A percentile compares a stretch with the other conserved stretches of the same genome.
phyloP scores from a whole-genome alignment of 2,113 vertebrate genomes.

The Anhinga anhinga region DNA sequence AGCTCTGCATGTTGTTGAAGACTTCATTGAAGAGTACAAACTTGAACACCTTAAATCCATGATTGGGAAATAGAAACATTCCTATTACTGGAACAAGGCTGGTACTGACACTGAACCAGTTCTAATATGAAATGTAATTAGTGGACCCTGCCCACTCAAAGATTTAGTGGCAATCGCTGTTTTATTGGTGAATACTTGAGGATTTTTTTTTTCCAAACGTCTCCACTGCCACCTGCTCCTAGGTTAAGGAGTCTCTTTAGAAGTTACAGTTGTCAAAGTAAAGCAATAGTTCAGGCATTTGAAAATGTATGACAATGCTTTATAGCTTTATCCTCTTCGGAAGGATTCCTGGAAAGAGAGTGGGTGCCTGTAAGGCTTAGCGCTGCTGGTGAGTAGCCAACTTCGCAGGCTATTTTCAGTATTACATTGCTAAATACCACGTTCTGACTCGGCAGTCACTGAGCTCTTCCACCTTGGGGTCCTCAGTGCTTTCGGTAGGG shows the following conservation, averaged over 20 bases:
- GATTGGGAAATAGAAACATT: background rate
- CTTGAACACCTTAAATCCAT: conserved; percentile 72
- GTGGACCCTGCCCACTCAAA: background rate
- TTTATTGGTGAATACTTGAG: background rate
- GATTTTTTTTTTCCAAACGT: background rate
- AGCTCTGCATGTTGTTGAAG: conserved; percentile 77
- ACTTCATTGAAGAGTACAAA: conserved; percentile 78
- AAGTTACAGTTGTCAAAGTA: background rate
- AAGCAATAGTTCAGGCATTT: background rate
- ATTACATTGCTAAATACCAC: background rate
- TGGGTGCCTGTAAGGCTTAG: background rate
- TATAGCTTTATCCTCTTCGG: background rate
- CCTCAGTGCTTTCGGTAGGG: background rate
- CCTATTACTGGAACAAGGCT: background rate
- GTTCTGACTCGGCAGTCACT: background rate
- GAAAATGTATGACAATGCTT: background rate
- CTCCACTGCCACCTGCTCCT: background rate
- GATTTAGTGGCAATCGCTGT: background rate
- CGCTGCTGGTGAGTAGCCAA: background rate
- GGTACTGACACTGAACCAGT: background rate
- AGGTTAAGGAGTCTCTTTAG: background rate
- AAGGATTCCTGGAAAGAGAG: background rate
- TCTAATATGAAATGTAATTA: background rate
- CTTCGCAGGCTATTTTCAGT: background rate
- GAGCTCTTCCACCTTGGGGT: background rate